Evolutionary conservation across 2,888 invertebrate species (phyloP).

Genomic region (Tachina grossa): DNA sequence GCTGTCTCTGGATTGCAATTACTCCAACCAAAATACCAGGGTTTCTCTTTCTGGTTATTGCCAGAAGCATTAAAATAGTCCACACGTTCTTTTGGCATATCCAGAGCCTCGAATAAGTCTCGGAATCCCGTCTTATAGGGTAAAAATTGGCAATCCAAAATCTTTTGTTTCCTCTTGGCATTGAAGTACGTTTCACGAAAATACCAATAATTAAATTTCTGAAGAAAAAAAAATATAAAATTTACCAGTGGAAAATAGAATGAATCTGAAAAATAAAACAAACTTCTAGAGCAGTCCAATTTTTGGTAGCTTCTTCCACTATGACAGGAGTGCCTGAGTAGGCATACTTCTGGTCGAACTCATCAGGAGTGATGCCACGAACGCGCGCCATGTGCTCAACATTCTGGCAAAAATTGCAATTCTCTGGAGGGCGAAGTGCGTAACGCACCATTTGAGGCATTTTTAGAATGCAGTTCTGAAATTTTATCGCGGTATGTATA

Average conservation of each 20-base stretch:
- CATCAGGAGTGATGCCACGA: constrained; percentile 85
- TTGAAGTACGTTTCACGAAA: constrained; percentile 90
- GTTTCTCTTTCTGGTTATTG: constrained; percentile 75
- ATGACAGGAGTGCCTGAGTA: constrained; percentile 92
- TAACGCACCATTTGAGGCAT: constrained; percentile 77
- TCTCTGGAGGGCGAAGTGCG: constrained; percentile 89
- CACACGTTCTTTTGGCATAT: constrained; percentile 89
- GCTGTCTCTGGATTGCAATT: constrained; percentile 95
- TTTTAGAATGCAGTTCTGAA: constrained; percentile 75
- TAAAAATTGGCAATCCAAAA: constrained; percentile 94
- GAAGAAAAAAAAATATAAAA: background rate
- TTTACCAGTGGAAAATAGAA: background rate
- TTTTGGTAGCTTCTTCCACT: constrained; percentile 90
- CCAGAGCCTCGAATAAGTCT: constrained; percentile 90
- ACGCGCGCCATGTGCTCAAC: constrained; percentile 87
- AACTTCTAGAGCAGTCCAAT: constrained; percentile 90
- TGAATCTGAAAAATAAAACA: background rate
- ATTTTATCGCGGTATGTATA: background rate
- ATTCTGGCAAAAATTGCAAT: constrained; percentile 90
- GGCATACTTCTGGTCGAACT: constrained; percentile 90
- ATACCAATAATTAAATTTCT: constrained; percentile 91
- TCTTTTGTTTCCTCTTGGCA: constrained; percentile 84
- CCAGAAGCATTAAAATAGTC: constrained; percentile 78
- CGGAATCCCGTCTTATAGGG: constrained; percentile 95
- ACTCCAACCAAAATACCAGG: constrained; percentile 92